These are phyloP conservation scores for Halictus rubicundus DNA, from an alignment of 1,140 invertebrate species.

Conservation along the genomic window DNA sequence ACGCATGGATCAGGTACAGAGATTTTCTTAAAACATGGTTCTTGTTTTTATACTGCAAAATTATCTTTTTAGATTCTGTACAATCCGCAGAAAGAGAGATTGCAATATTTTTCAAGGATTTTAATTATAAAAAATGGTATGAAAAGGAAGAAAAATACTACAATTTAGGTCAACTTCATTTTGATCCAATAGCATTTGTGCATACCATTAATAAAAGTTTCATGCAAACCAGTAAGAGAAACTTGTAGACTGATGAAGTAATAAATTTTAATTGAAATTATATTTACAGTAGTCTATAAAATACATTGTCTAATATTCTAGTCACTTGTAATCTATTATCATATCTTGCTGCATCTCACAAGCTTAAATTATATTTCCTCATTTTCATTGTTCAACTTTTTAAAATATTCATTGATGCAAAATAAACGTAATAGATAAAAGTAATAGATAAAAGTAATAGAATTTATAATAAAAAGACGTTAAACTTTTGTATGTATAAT, in stretches of 20 bases:
- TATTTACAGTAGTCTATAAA: no score
- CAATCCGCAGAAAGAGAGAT: slow-evolving; percentile 90
- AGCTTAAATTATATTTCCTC: no score
- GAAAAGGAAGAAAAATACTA: slow-evolving; percentile 80
- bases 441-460: no score
- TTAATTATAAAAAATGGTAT: slow-evolving; percentile 83
- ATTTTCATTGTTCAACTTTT: no score
- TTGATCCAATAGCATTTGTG: slow-evolving; percentile 74
- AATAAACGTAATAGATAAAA: no score
- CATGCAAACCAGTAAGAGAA: slow-evolving; percentile 5
- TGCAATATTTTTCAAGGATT: slow-evolving; percentile 91
- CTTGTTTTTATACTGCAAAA: neutral
- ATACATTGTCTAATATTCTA: neutral
- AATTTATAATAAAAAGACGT: no score
- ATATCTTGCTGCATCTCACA: no score
- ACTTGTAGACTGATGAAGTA: slow-evolving; percentile 36
- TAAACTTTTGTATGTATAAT: no score
- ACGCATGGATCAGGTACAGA: slow-evolving; percentile 91
- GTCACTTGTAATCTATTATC: neutral
- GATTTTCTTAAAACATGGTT: neutral
- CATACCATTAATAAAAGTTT: slow-evolving; percentile 71
- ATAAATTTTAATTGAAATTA: neutral
- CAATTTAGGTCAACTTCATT: slow-evolving; percentile 70
- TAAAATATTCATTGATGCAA: no score
- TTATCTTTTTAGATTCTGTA: slow-evolving; percentile 86